Conservation (phyloP, 2,113 vertebrate species). For the Isurus oxyrinchus region DNA sequence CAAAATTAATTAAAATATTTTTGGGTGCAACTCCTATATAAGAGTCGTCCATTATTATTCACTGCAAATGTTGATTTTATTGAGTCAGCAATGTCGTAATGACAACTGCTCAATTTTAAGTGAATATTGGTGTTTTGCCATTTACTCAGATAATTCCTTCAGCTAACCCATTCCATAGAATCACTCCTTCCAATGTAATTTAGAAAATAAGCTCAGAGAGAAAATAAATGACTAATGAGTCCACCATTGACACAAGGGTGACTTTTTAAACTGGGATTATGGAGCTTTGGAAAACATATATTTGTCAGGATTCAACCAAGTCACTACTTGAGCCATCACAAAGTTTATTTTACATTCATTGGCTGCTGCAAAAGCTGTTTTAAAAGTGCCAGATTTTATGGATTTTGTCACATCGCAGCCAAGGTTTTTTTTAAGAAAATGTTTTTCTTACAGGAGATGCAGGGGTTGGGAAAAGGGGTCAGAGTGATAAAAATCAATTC, state of each 20-base stretch:
- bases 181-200: not conserved
- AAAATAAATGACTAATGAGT: not conserved
- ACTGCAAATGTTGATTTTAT: not conserved
- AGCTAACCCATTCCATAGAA: not conserved
- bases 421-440: slow-evolving; percentile 23
- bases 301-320: not conserved
- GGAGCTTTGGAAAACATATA: not conserved
- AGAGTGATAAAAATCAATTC: slow-evolving; percentile 18
- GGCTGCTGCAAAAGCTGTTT: not conserved
- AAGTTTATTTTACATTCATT: not conserved
- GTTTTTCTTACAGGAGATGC: slow-evolving; percentile 22
- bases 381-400: slow-evolving; percentile 21
- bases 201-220: not conserved
- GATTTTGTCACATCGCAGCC: slow-evolving; percentile 30
- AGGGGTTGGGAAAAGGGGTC: not conserved
- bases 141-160: not conserved
- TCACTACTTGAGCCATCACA: not conserved
- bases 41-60: not conserved
- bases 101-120: not conserved
- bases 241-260: not conserved
- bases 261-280: not conserved
- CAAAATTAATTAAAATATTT: not conserved
- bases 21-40: not conserved
- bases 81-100: not conserved
- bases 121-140: not conserved